Percentiles rank a stretch among this genome's conserved stretches.
phyloP scores from a whole-genome alignment of 2,888 invertebrate genomes.

The Nemotelus nigrinus region DNA sequence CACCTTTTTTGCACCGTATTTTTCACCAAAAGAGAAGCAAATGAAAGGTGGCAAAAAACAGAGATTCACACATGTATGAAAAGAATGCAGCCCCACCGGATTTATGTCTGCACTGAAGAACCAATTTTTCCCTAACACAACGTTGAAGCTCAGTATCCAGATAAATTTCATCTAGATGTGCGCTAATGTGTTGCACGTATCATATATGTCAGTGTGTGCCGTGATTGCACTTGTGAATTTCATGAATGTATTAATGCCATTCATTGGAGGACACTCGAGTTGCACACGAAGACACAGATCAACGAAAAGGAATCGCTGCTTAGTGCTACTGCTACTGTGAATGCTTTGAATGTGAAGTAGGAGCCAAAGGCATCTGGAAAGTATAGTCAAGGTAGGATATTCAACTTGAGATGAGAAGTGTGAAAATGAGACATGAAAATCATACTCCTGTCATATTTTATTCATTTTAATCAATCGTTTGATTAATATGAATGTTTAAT shows the following conservation, averaged over 20 bases:
- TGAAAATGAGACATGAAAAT: background rate
- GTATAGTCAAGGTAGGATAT: background rate
- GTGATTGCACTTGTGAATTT: slow-evolving; percentile 20
- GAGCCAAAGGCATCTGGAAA: background rate
- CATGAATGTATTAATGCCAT: slow-evolving; percentile 37
- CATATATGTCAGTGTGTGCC: background rate
- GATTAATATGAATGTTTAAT: background rate
- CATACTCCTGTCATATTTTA: background rate
- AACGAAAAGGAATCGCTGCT: too few species aligned
- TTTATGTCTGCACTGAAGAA: slow-evolving; percentile 32
- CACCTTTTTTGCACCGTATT: background rate
- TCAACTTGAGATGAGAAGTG: background rate
- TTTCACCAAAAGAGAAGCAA: background rate
- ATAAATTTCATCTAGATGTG: background rate
- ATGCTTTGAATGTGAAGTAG: slow-evolving; percentile 27
- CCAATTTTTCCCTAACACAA: slow-evolving; percentile 28
- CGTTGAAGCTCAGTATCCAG: background rate
- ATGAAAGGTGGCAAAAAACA: background rate
- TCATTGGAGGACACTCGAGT: slow-evolving; percentile 28
- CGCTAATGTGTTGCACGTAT: background rate
- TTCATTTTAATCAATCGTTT: background rate
- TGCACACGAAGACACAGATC: too few species aligned
- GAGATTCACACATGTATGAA: slow-evolving; percentile 16
- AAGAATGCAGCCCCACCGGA: slow-evolving; percentile 24
- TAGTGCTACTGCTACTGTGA: background rate